Evolutionary conservation across 2,113 vertebrate species (phyloP).

Genomic region (Otocyon megalotis): DNA sequence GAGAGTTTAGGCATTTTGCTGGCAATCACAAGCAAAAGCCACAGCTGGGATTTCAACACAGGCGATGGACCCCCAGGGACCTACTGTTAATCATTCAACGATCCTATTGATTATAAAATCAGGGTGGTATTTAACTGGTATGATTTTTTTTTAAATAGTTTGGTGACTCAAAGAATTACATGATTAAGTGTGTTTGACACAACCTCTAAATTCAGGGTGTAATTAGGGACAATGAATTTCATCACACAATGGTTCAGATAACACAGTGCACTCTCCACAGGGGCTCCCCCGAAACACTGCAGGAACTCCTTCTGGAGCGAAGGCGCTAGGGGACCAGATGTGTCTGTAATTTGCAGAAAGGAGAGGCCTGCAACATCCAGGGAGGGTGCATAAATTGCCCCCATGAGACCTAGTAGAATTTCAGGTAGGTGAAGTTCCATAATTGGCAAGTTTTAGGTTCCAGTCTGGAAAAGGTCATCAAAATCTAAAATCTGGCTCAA

Average conservation of each 20-base stretch:
- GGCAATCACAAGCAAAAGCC: not conserved
- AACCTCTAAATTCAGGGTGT: not conserved
- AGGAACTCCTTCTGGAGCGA: not conserved
- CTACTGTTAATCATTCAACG: not conserved
- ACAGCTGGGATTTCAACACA: not conserved
- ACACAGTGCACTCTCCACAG: not conserved
- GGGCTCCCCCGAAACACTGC: not conserved
- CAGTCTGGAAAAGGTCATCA: not conserved
- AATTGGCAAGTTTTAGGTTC: not conserved
- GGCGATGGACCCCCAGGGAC: rapidly evolving
- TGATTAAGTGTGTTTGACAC: not conserved
- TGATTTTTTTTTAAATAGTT: not conserved
- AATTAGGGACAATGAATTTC: not conserved
- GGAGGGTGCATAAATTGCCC: not conserved
- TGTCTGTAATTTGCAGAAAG: not conserved
- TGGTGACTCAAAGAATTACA: not conserved
- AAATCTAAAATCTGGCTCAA: not conserved
- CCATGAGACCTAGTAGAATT: not conserved
- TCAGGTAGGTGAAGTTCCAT: not conserved
- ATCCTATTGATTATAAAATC: not conserved
- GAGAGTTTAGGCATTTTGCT: not conserved
- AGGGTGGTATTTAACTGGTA: not conserved
- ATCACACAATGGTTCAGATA: not conserved
- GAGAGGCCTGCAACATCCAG: not conserved
- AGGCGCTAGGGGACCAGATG: not conserved